Base-by-base conservation (phyloP, 2,888 invertebrate genomes). In the Pristionchus entomophagus region DNA sequence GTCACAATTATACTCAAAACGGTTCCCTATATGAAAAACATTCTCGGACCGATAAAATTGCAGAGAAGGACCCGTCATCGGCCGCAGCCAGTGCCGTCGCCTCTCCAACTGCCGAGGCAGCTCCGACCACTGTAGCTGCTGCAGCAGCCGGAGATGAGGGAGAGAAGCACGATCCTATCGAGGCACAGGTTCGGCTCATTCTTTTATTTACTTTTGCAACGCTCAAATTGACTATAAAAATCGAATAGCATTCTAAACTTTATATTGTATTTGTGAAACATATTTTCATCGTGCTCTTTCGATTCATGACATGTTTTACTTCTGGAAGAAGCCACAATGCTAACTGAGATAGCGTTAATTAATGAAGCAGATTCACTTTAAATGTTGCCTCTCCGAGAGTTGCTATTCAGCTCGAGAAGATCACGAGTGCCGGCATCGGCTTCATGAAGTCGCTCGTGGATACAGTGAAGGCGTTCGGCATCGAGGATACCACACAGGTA, bases 401-500 rank as follows among this genome's bases (percentile, higher is more conserved):
- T 17, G 22, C 14, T 45, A 53, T 83, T 41, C 83, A 59, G 62
- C 41, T 83, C 32, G 62, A 83, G 65, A 88, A 84, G 80, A 86
- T 84, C 29, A 53, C 62, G 12, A 69, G 69, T 14, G 73, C 91
- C 77, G 89, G 88, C 26, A 88, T 91, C 41, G 90, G 90, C 14
- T 92, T 92, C 92, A 88, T 93, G 90, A 90, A 90, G 77, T 78
- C 83, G 5, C 49, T 91, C n/a, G 91, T 91, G 29, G 88, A 86
- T 32, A 91, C 93, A 14, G 92, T 93, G 8, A 92, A 93, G 83
- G 90, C 89, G 38, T 85, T 92, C 83, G 88, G 83, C 22, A 90
- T 93, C 56, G 92, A 92, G 85, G 93, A 93, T 59, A 93, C 93
- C 14, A 90, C 91, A 10, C 84, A 84, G 73, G 92, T 89, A 56